Percentiles rank a stretch among this genome's conserved stretches.
Evolutionary conservation across 1,140 invertebrate genomes (phyloP).

Genomic region (Solenopsis invicta): DNA sequence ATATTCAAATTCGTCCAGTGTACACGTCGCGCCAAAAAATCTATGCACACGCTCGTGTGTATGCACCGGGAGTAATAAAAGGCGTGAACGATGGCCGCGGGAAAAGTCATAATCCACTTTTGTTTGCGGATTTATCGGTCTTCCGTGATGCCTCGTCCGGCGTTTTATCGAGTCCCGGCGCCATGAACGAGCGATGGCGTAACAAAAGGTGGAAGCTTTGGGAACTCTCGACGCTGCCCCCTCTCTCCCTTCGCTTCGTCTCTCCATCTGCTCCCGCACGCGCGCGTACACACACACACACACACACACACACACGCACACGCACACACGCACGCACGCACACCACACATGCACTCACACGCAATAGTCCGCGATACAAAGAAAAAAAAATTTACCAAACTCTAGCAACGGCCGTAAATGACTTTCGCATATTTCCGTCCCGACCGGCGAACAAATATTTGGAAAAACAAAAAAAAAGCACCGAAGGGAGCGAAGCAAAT

Average conservation of each 20-base stretch:
- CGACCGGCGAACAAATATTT: conserved; percentile 51
- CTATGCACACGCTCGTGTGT: conserved; percentile 22
- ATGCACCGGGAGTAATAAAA: conserved; percentile 64
- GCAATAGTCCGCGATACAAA: conserved; percentile 3
- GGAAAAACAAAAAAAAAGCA: conserved; percentile 33
- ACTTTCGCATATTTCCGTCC: conserved; percentile 62
- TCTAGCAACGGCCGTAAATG: conserved; percentile 56
- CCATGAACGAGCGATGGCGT: conserved; percentile 45
- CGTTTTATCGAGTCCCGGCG: conserved; percentile 47
- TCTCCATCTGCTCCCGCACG: conserved; percentile 3
- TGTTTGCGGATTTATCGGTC: conserved; percentile 71
- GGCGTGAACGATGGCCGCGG: conserved; percentile 62
- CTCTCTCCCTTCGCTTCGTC: conserved; percentile 8
- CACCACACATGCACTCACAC: background rate
- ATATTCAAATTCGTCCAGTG: conserved; percentile 72
- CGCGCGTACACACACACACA: too few relatives aligned
- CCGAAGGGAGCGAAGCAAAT: conserved; percentile 41
- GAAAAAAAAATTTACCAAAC: conserved; percentile 41
- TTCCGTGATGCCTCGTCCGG: conserved; percentile 59
- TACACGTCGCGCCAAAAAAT: conserved; percentile 54
- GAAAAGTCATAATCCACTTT: conserved; percentile 73
- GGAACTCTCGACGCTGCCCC: conserved; percentile 41
- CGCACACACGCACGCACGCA: background rate
- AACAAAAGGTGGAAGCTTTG: conserved; percentile 58
- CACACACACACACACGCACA: background rate